Base-by-base conservation (phyloP, 1,140 invertebrate species). In the Acromyrmex echinatior region DNA sequence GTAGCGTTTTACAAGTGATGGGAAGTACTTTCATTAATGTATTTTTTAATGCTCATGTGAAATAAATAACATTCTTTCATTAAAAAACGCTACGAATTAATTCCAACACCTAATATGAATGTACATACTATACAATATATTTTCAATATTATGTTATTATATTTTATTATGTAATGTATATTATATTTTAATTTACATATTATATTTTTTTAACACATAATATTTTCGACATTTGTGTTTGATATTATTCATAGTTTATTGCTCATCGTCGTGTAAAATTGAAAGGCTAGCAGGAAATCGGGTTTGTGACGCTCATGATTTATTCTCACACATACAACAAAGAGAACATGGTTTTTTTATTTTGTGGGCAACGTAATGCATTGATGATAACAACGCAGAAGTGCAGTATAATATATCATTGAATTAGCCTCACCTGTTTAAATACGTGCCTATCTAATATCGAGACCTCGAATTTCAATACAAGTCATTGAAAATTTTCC, bases 251-350 rank as follows among this genome's bases (percentile, higher is more conserved):
- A 35, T 45, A 78, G 3, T 45, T 78, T 62, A 63, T 63, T 21
- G 1, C 21, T 28, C n/a, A 12, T 21, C 14, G 16, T 49, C 45
- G 51, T 35, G 25, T n/a, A 18, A 45, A 79, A 56, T 39, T 58
- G 7, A 51, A 62, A 79, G n/a, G 18, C 2, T 53, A 77, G 31
- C 56, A 39, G 81, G 49, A 86, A 79, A 86, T 86, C 74, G 74
- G 21, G 45, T 28, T 12, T 14, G 35, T 74, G 31, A 56, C 74
- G 49, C 21, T 79, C 53, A 79, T 79, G 74, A 86, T 86, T 79
- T 86, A 79, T 79, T 79, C 49, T 66, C 21, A 39, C 39, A 9
- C 49, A 31, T 9, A 28, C 45, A 53, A 77, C 73, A 63, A 53
- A 79, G 28, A 58, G 31, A n/a, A 45, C 60, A 21, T 18, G 49